A percentile compares a stretch with the other conserved stretches of the same genome.
Conservation (phyloP, 2,113 vertebrate species). For the Actinemys pallida region DNA sequence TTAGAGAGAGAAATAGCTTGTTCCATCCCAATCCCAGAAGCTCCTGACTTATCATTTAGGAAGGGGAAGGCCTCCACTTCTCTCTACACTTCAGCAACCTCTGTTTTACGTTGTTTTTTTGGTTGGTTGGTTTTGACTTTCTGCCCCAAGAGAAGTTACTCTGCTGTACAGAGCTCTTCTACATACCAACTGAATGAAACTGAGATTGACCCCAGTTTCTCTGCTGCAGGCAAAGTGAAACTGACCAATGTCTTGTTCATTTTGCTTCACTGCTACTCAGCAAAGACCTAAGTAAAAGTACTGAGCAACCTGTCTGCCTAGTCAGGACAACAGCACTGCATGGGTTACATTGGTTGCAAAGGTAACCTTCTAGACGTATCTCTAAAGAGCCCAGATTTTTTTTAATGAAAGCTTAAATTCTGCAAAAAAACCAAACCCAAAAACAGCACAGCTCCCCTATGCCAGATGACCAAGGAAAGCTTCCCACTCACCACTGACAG, state of each 20-base stretch:
- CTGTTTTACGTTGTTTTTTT: background rate
- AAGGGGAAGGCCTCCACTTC: background rate
- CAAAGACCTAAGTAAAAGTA: background rate
- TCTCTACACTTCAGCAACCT: background rate
- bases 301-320: background rate
- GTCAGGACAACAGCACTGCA: background rate
- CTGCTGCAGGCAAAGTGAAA: background rate
- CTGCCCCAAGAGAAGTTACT: background rate
- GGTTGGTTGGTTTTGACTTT: background rate
- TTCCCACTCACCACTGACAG: background rate
- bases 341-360: background rate
- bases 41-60: background rate
- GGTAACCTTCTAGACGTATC: background rate
- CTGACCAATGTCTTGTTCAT: background rate
- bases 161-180: background rate
- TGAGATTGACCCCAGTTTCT: background rate
- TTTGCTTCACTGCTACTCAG: background rate
- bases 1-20: background rate
- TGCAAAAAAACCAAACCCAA: background rate
- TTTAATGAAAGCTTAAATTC: background rate
- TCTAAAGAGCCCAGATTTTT: background rate
- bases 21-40: accelerated
- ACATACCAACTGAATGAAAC: background rate
- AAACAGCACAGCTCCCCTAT: background rate
- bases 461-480: background rate